Base-by-base conservation (phyloP, 2,113 vertebrate species). In the Chitala chitala region DNA sequence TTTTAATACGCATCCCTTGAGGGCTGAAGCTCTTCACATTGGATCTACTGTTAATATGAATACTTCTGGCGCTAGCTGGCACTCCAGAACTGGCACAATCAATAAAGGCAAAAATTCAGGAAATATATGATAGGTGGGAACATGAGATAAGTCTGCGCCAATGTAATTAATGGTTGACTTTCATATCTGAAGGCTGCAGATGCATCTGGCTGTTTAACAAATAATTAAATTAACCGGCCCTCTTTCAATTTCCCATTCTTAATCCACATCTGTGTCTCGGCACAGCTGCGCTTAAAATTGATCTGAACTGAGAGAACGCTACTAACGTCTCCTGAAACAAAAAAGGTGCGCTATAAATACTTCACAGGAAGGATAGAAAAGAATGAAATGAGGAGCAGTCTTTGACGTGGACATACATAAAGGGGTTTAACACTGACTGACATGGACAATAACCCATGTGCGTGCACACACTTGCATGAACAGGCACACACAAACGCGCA, bases 131-230 rank as follows among this genome's bases (percentile, higher is more conserved):
- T 69, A 69, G 44, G 44, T 69, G 68, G 26, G 20, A 69, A 51
- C 33, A 17, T 12, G 40, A 69, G 68, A 69, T 51, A 51, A 69
- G 44, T 69, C 44, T 51, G 68, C 50, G 68, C 68, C 68, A 69
- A 69, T 31, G 29, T 53, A 69, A 69, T 69, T 51, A 69, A 69
- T 69, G 48, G 68, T 26, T 36, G 48, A 51, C 48, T 51, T 50
- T 31, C 68, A 50, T 69, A 69, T 51, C 68, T 51, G 48, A 69
- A 51, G 48, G 68, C 29, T 69, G 48, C 68, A 69, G 68, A 51
- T 69, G 29, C 68, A 69, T 53, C 64, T 68, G 64, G 68, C 48
- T 53, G 29, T 69, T 69, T 69, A 69, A 69, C 44, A 69, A 50
- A 33, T 36, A 53, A 69, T 69, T 69, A 50, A 69, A 69, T 69